Percentiles rank a stretch among this genome's conserved stretches.
phyloP scores from a whole-genome alignment of 2,888 invertebrate species.

The Sinopyrophorus schimmeli region DNA sequence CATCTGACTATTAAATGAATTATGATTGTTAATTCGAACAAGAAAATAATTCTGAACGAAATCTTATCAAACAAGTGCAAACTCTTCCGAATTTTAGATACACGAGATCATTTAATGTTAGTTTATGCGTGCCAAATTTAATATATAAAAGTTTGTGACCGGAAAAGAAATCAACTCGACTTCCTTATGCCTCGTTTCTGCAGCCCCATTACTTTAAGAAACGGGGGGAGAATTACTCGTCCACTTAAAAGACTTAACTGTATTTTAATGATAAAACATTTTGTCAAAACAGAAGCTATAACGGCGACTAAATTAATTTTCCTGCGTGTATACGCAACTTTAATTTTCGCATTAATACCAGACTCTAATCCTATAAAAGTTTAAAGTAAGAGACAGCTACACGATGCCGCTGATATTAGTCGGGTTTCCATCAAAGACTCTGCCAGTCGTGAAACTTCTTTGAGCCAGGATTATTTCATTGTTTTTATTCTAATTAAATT shows the following conservation, averaged over 20 bases:
- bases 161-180: constrained; percentile 38
- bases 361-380: constrained; percentile 30
- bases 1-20: too few species aligned
- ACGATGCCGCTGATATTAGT: constrained; percentile 20
- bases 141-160: constrained; percentile 42
- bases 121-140: constrained; percentile 40
- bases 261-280: constrained; percentile 40
- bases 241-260: constrained; percentile 34
- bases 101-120: constrained; percentile 27
- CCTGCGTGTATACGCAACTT: constrained; percentile 36
- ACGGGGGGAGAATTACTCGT: constrained; percentile 28
- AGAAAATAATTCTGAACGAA: too few species aligned
- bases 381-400: constrained; percentile 27
- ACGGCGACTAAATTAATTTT: constrained; percentile 37
- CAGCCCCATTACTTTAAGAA: constrained; percentile 32
- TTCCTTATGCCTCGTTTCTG: constrained; percentile 27
- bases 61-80: too few species aligned
- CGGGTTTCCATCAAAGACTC: constrained; percentile 21
- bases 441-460: constrained; percentile 21
- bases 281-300: constrained; percentile 36
- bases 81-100: too few species aligned
- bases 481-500: constrained; percentile 30
- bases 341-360: constrained; percentile 38
- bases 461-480: constrained; percentile 27
- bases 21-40: too few species aligned